Percentiles rank a stretch among this genome's conserved stretches.
Conservation (phyloP, 2,888 invertebrate genomes). For the Eudemis profundana region DNA sequence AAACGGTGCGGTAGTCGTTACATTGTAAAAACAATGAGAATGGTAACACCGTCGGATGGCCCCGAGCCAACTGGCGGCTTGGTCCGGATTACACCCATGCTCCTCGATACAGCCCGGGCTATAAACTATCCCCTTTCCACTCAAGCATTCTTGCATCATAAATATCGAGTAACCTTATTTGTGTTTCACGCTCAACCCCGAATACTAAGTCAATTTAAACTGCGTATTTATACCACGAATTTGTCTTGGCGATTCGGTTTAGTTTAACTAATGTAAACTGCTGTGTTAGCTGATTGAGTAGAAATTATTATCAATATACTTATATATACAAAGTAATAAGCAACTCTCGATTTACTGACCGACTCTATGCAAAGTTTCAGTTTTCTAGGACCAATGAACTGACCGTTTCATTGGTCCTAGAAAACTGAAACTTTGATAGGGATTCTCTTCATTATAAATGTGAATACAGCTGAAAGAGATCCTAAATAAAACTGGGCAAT, state of each 20-base stretch:
- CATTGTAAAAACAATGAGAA: conserved; percentile 54
- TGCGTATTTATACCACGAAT: conserved; percentile 25
- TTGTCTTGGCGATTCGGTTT: conserved; percentile 14
- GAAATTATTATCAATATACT: background rate
- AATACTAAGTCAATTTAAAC: conserved; percentile 39
- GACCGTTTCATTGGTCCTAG: too few species aligned
- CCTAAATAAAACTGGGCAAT: too few species aligned
- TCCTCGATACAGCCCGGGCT: conserved; percentile 53
- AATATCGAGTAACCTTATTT: conserved; percentile 49
- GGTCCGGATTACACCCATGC: conserved; percentile 57
- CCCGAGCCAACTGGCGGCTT: conserved; percentile 62
- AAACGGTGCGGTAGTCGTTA: conserved; percentile 49
- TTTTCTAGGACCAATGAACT: too few species aligned
- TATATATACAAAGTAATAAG: background rate
- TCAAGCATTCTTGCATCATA: conserved; percentile 49
- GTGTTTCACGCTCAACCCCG: conserved; percentile 40
- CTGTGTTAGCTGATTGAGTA: too few species aligned
- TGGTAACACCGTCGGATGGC: conserved; percentile 57
- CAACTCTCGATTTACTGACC: too few species aligned
- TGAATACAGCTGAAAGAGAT: too few species aligned
- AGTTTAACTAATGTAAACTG: background rate
- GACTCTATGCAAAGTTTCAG: too few species aligned
- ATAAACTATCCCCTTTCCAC: conserved; percentile 54
- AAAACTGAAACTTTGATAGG: too few species aligned
- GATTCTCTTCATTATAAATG: too few species aligned